Conservation (phyloP, 30 jellyfish, hydroid and myxozoan species). For the Haliclystus octoradiatus region DNA sequence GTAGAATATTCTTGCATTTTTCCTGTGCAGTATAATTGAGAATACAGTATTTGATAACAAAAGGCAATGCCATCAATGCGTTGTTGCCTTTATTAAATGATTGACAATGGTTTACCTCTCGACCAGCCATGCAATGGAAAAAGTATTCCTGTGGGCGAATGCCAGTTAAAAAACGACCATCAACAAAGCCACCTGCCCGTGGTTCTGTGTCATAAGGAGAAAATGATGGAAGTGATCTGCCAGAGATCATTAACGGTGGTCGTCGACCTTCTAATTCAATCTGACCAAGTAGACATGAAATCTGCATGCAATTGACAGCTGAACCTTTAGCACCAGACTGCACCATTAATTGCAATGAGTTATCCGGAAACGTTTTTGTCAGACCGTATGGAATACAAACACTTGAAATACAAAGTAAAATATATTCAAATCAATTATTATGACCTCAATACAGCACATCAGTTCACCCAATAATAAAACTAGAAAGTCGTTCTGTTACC, state of each 20-base stretch:
- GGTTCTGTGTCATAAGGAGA: conserved; percentile 91
- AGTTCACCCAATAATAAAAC: too few relatives aligned
- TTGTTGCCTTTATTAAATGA: too few relatives aligned
- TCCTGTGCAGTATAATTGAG: too few relatives aligned
- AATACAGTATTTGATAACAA: too few relatives aligned
- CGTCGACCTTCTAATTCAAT: conserved; percentile 99
- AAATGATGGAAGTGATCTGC: conserved; percentile 93
- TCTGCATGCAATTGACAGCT: conserved; percentile 95
- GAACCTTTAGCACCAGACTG: conserved; percentile 99
- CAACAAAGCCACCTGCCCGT: conserved; percentile 98
- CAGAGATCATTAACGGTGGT: conserved; percentile 96
- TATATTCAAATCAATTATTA: too few relatives aligned
- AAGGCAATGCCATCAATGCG: too few relatives aligned
- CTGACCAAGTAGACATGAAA: conserved; percentile 97
- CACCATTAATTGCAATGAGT: conserved; percentile 95
- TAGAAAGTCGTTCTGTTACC: too few relatives aligned
- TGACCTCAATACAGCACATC: too few relatives aligned
- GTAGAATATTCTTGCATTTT: too few relatives aligned
- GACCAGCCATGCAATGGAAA: conserved; percentile 99
- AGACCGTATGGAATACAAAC: conserved; percentile 92
- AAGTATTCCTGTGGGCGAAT: conserved; percentile 98
- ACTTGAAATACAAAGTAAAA: conserved; percentile 13
- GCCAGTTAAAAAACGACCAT: conserved; percentile 94
- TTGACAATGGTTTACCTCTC: too few relatives aligned
- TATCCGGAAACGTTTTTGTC: conserved; percentile 77